Evolutionary conservation across 2,888 invertebrate species (phyloP), one percentile per base, ranked within the genome.

Genomic region (Invenusta paracnida): DNA sequence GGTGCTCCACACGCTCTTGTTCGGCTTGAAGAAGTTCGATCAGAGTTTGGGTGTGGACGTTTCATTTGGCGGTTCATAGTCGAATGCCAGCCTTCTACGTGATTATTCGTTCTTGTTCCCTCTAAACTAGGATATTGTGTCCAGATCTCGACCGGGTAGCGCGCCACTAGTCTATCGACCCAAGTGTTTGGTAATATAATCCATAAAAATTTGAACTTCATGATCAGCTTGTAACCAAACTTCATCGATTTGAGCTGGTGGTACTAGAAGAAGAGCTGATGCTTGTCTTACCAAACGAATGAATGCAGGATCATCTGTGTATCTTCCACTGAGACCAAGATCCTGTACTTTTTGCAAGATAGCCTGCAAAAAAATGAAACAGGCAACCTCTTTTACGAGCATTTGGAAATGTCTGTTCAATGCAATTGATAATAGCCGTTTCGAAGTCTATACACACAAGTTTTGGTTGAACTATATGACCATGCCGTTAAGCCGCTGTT

Each of bases 1-100:
- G 73, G 73, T 73, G 73, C 73, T 73, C 73, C 73, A 73, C 73
- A 73, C 73, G 73, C 73, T 73, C 25, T 73, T 73, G 73, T 73
- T 73, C 73, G 73, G 73, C 25, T 73, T 23, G 25, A 73, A 73
- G 73, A 73, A 73, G 73, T 23, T 73, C 25, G 73, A 73, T 73
- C 73, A 73, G 73, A 73, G 25, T 73, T 73, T 73, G 17, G 73
- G 73, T 73, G 73, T 73, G 11, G 73, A 73, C 73, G 73, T n/a
- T 73, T 73, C 25, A 73, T 73, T 73, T 73, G 73, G 25, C 73
- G 73, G 73, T 23, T 73, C 73, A 73, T 48, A 48, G 48, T 48
- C 48, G 48, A 48, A 48, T 73, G 73, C 73, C 73, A 73, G 73
- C 2, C 73, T 73, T 73, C 73, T 73, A 73, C 27, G 25, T 73